phyloP scores from a whole-genome alignment of 2,888 invertebrate genomes.

The Keiferia lycopersicella region DNA sequence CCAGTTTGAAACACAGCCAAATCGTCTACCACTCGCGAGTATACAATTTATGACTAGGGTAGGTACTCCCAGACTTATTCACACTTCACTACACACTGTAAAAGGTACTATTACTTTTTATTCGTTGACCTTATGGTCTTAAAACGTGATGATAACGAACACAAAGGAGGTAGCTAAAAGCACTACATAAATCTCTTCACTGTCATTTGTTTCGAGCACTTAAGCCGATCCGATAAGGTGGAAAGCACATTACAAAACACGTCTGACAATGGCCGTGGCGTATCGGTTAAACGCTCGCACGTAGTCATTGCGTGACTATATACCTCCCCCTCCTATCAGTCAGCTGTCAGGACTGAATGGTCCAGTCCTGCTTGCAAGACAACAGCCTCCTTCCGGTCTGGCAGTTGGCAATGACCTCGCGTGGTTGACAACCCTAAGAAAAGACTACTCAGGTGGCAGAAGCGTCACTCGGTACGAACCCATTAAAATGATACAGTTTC shows the following conservation, averaged over 20 bases:
- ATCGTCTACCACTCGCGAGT: neutral
- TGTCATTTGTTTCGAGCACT: conserved; percentile 21
- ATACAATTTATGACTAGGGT: conserved; percentile 3
- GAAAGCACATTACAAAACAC: conserved; percentile 14
- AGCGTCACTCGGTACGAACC: neutral
- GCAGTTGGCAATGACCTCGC: conserved; percentile 49
- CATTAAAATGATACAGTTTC: neutral
- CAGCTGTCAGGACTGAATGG: conserved; percentile 35
- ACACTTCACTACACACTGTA: neutral
- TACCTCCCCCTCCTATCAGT: conserved; percentile 38
- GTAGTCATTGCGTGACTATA: conserved; percentile 35
- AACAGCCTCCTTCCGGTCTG: conserved; percentile 46
- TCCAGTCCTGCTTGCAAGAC: conserved; percentile 18
- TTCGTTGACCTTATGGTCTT: conserved; percentile 1
- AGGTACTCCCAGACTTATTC: neutral
- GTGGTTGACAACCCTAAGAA: conserved; percentile 37
- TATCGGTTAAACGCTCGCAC: conserved; percentile 34
- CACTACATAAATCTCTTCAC: conserved; percentile 17
- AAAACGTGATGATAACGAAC: conserved; percentile 16
- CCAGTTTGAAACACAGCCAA: conserved; percentile 7
- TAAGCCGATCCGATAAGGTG: conserved; percentile 18
- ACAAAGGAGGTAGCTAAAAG: conserved; percentile 12
- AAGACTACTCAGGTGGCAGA: conserved; percentile 34
- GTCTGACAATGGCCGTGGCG: conserved; percentile 26
- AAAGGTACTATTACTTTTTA: neutral